Evolutionary conservation across 2,113 vertebrate genomes (phyloP).

Genomic region (Tragelaphus scriptus): DNA sequence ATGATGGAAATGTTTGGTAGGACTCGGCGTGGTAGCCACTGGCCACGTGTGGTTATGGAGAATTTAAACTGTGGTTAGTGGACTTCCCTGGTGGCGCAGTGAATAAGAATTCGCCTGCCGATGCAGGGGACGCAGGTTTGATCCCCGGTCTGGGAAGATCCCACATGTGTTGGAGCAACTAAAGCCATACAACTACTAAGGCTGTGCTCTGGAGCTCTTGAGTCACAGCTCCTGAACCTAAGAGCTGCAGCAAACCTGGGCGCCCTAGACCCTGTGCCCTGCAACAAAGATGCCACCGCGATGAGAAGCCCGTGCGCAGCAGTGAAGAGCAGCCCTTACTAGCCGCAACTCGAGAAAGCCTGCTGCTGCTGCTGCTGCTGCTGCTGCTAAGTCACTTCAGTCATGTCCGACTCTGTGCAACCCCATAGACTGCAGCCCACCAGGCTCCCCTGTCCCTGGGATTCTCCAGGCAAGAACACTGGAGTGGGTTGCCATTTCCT

Average conservation of each 20-base stretch:
- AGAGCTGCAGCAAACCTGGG: not conserved
- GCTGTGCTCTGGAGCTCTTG: not conserved
- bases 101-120: accelerated
- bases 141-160: not conserved
- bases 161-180: not conserved
- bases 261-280: not conserved
- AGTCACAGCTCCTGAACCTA: not conserved
- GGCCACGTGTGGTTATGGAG: not conserved
- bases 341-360: not conserved
- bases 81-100: not conserved
- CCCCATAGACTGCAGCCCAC: no score
- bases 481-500: no score
- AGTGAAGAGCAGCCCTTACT: not conserved
- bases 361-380: not conserved
- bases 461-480: no score
- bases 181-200: not conserved
- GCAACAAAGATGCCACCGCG: accelerated
- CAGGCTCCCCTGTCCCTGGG: no score
- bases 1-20: not conserved
- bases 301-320: not conserved
- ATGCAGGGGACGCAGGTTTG: not conserved
- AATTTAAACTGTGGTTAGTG: not conserved
- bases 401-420: no score
- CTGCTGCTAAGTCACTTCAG: no score
- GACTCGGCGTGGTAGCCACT: not conserved